A percentile compares a stretch with the other conserved stretches of the same genome.
Conservation (phyloP, 2,797 vertebrate species). For the Sebastolobus alascanus region DNA sequence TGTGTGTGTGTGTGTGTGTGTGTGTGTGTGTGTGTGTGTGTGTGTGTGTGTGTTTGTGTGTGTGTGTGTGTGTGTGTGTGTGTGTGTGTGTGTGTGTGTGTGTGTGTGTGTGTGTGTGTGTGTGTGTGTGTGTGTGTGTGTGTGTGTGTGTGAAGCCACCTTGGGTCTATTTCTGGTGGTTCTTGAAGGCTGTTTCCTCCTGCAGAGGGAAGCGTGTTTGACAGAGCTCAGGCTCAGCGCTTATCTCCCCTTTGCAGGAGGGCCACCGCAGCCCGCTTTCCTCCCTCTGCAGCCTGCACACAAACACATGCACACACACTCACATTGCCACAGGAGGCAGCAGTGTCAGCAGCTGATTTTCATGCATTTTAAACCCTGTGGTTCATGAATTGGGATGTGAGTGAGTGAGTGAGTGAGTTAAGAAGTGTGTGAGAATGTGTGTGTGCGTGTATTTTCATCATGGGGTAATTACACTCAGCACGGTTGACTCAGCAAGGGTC, state of each 20-base stretch:
- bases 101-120: constrained; percentile 24
- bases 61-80: background rate
- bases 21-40: constrained; percentile 18
- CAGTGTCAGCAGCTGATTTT: constrained; percentile 66
- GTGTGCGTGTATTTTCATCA: constrained; percentile 25
- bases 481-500: constrained; percentile 41
- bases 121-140: constrained; percentile 12
- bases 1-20: constrained; percentile 8
- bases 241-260: constrained; percentile 78
- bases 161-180: constrained; percentile 65
- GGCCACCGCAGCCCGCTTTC: constrained; percentile 50
- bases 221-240: constrained; percentile 61
- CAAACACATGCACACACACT: constrained; percentile 36
- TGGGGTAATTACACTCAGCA: constrained; percentile 29
- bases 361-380: constrained; percentile 68
- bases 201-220: constrained; percentile 54
- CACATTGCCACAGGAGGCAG: constrained; percentile 50
- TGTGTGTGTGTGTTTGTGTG: constrained; percentile 5
- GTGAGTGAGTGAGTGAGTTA: constrained; percentile 42
- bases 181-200: constrained; percentile 62
- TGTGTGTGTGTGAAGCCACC: constrained; percentile 26
- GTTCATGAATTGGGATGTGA: constrained; percentile 34
- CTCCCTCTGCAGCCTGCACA: constrained; percentile 32
- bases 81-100: background rate
- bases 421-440: constrained; percentile 19